Conservation (phyloP, 2,113 vertebrate species). For the Dasyornis broadbenti region DNA sequence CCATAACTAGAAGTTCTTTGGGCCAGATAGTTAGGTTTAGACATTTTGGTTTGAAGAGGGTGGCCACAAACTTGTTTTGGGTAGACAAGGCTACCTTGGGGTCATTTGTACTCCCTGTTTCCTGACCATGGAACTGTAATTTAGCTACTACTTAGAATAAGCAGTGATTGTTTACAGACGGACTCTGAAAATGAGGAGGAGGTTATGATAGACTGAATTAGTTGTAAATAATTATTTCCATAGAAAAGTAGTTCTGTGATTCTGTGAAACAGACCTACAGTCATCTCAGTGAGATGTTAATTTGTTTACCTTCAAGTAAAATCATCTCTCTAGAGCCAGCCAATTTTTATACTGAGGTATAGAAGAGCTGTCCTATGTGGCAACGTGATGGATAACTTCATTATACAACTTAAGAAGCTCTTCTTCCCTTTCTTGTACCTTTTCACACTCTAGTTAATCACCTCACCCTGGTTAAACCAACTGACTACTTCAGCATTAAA, state of each 20-base stretch:
- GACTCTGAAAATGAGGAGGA: not conserved
- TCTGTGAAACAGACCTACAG: not conserved
- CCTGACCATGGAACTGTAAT: not conserved
- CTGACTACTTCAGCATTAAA: not conserved
- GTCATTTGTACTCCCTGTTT: not conserved
- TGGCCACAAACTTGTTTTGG: not conserved
- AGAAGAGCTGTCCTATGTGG: not conserved
- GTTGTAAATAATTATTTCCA: not conserved
- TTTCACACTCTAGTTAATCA: conserved; percentile 30
- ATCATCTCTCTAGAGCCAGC: conserved; percentile 9
- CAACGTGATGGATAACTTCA: conserved; percentile 46
- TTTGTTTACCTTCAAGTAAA: conserved; percentile 54
- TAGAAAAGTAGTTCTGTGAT: not conserved
- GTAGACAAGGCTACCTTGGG: not conserved
- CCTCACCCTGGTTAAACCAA: not conserved
- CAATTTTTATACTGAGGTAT: conserved; percentile 1
- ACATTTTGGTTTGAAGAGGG: not conserved
- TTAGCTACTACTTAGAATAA: not conserved
- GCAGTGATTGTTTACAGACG: not conserved
- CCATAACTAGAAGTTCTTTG: not conserved
- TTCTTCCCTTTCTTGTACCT: conserved; percentile 59
- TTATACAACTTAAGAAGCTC: conserved; percentile 24
- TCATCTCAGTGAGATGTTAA: conserved; percentile 2
- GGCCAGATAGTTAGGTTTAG: not conserved
- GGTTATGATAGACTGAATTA: not conserved